Percentiles rank a stretch among this genome's conserved stretches.
These are phyloP conservation scores for Leptobrachium ailaonicum DNA, from an alignment of 2,113 vertebrate genomes.

Conservation along the genomic window DNA sequence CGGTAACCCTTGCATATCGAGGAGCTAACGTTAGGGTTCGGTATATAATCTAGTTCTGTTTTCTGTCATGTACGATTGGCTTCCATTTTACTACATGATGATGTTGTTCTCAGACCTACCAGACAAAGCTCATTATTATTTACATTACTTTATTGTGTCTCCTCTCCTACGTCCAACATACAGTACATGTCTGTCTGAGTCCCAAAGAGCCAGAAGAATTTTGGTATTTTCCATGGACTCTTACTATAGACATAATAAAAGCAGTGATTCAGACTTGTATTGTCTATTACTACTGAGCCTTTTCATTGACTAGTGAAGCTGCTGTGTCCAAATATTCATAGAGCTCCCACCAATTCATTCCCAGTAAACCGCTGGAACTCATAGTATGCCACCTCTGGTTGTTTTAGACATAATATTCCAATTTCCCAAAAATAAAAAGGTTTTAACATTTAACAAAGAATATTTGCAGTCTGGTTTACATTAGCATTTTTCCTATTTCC, in stretches of 20 bases:
- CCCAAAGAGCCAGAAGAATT: neutral
- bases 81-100: neutral
- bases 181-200: neutral
- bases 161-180: neutral
- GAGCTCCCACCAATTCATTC: conserved; percentile 24
- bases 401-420: conserved; percentile 5
- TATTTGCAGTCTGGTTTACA: neutral
- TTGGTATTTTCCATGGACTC: neutral
- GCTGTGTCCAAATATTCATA: too few species aligned
- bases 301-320: too few species aligned
- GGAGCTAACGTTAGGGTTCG: too few species aligned
- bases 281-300: conserved; percentile 42
- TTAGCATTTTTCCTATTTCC: too few species aligned
- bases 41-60: too few species aligned
- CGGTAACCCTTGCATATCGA: too few species aligned
- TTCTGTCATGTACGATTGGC: too few species aligned
- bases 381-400: conserved; percentile 23
- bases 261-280: conserved; percentile 5
- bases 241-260: neutral
- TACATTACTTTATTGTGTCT: neutral
- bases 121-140: neutral
- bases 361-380: conserved; percentile 35
- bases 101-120: neutral
- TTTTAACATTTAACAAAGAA: neutral
- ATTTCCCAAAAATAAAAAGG: neutral